phyloP scores from a whole-genome alignment of 2,113 vertebrate genomes.

The Strigops habroptila region DNA sequence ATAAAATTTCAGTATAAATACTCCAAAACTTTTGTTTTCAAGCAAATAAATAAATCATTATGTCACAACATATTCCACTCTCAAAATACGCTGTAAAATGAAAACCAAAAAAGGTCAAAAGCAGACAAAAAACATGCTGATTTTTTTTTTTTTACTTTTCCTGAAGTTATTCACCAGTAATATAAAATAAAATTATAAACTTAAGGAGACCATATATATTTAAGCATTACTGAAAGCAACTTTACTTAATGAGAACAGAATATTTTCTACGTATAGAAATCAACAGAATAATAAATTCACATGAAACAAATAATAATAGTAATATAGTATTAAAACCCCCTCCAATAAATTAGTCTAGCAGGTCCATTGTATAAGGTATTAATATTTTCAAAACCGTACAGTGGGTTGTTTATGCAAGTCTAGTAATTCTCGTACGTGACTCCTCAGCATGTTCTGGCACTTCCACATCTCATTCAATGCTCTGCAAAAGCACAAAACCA shows the following conservation, averaged over 20 bases:
- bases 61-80: background rate
- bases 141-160: background rate
- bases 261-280: background rate
- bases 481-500: conserved; percentile 67
- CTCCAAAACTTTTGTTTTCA: background rate
- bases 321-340: background rate
- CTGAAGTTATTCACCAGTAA: background rate
- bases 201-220: background rate
- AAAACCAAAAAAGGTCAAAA: background rate
- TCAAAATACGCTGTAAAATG: background rate
- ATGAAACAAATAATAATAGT: background rate
- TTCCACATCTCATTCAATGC: conserved; percentile 99
- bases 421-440: conserved; percentile 92
- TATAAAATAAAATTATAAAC: background rate
- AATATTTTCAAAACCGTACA: conserved; percentile 74
- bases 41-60: background rate
- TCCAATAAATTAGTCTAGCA: background rate
- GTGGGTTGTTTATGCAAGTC: conserved; percentile 95
- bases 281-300: background rate
- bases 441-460: conserved; percentile 97
- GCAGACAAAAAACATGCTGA: background rate
- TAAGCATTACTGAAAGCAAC: background rate
- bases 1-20: background rate
- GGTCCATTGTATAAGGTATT: background rate
- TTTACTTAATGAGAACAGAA: background rate